Evolutionary conservation across 2,888 invertebrate species (phyloP).

Genomic region (Melinaea menophilus): DNA sequence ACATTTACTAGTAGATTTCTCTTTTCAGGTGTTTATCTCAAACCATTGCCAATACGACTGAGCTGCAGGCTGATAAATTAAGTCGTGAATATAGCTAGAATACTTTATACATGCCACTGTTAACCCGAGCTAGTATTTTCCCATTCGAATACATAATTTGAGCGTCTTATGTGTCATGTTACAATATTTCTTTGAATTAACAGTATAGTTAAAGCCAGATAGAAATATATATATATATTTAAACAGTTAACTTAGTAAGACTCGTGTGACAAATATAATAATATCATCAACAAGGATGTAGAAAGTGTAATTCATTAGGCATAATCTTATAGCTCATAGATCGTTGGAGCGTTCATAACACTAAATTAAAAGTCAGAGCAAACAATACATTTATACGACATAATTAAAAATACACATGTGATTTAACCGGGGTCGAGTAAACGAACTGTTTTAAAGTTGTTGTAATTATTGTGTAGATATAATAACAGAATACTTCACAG

Average conservation of each 20-base stretch:
- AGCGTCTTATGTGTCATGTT: too few species aligned
- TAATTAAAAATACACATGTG: too few species aligned
- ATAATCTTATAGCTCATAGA: neutral
- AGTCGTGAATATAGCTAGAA: slow-evolving; percentile 60
- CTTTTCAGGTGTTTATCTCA: slow-evolving; percentile 31
- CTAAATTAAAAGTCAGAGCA: too few species aligned
- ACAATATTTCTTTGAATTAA: too few species aligned
- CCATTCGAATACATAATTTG: slow-evolving; percentile 4
- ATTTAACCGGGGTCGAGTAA: too few species aligned
- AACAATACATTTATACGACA: too few species aligned
- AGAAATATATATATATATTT: neutral
- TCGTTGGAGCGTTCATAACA: too few species aligned
- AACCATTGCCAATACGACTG: slow-evolving; percentile 38
- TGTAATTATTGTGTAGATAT: too few species aligned
- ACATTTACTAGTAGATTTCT: neutral
- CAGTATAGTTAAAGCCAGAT: too few species aligned
- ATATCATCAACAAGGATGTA: neutral
- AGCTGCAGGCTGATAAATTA: slow-evolving; percentile 57
- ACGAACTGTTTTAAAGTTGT: too few species aligned
- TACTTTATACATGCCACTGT: slow-evolving; percentile 63
- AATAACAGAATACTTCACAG: too few species aligned
- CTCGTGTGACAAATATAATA: neutral
- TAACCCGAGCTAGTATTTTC: slow-evolving; percentile 51
- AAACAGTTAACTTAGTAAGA: neutral
- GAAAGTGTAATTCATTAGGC: slow-evolving; percentile 1